Evolutionary conservation across 2,797 vertebrate genomes (phyloP), one percentile per base, ranked within the genome.

Genomic region (Forpus xanthops): DNA sequence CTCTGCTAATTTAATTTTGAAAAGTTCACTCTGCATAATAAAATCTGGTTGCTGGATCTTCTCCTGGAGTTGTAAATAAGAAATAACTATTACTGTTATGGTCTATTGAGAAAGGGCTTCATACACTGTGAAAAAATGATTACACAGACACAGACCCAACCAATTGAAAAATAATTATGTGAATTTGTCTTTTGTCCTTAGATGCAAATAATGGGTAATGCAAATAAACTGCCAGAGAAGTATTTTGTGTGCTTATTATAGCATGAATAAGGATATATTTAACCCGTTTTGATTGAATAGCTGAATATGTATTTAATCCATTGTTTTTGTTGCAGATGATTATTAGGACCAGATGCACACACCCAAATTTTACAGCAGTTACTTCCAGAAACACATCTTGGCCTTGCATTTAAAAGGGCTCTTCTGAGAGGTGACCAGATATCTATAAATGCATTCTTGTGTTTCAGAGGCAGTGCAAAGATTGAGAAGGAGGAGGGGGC

Each of bases 121-220:
- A 61, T 62, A 86, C 45, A 42, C 87, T 78, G 90, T 42, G 45
- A 91, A 93, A 97, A 93, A 93, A 71, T 37, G 92, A 96, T 95
- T 77, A 85, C 65, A 67, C 75, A 96, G 94, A 66, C 84, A 71
- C 83, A 96, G 95, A 61, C 58, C 78, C 87, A 91, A 93, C 91
- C 90, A 81, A 82, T 66, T 94, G 96, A 90, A 94, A 97, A 89
- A 92, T 93, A 84, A 95, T 93, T 85, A 85, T 28, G 52, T 67
- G 87, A 91, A 90, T 84, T 76, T 95, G 85, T 91, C 96, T 94
- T 97, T 95, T 86, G 81, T 92, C 91, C 91, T 93, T 68, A 84
- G 92, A 87, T 75, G 85, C 93, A 97, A 96, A 91, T 94, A 97
- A 95, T 85, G 90, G 90, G 61, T 94, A 96, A 93, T 93, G 90